Conservation (phyloP, 2,113 vertebrate genomes). For the Chaetodon trifascialis region DNA sequence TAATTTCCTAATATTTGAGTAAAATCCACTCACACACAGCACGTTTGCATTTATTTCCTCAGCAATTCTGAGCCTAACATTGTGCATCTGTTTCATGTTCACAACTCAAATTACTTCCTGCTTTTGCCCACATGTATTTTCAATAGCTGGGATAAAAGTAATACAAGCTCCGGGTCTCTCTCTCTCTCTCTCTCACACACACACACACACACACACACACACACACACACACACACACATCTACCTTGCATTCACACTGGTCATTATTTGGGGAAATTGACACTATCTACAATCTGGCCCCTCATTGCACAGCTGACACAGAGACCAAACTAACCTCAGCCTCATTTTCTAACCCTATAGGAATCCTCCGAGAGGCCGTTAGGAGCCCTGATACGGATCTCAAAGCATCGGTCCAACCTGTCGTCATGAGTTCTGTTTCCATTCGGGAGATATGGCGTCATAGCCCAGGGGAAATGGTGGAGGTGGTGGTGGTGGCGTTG, state of each 20-base stretch:
- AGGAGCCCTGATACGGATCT: conserved; percentile 70
- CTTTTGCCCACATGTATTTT: background rate
- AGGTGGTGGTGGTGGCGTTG: background rate
- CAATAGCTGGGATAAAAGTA: background rate
- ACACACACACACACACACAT: conserved; percentile 2
- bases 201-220: background rate
- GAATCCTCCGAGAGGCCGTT: conserved; percentile 52
- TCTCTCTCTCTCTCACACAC: too few relatives aligned
- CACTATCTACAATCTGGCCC: conserved; percentile 55
- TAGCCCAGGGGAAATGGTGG: conserved; percentile 60
- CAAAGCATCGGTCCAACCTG: conserved; percentile 54
- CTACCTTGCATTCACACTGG: background rate
- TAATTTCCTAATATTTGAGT: background rate
- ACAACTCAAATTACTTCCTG: background rate
- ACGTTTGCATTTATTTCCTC: background rate
- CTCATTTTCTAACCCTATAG: conserved; percentile 46
- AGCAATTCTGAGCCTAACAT: background rate
- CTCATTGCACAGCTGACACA: conserved; percentile 56
- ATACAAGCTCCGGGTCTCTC: background rate
- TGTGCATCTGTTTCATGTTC: background rate
- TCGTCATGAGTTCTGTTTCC: conserved; percentile 68
- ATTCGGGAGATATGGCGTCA: conserved; percentile 66
- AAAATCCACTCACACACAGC: background rate
- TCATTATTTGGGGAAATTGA: conserved; percentile 50
- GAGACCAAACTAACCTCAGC: conserved; percentile 64